Conservation (phyloP, 2,797 vertebrate genomes). For the Trachurus trachurus region DNA sequence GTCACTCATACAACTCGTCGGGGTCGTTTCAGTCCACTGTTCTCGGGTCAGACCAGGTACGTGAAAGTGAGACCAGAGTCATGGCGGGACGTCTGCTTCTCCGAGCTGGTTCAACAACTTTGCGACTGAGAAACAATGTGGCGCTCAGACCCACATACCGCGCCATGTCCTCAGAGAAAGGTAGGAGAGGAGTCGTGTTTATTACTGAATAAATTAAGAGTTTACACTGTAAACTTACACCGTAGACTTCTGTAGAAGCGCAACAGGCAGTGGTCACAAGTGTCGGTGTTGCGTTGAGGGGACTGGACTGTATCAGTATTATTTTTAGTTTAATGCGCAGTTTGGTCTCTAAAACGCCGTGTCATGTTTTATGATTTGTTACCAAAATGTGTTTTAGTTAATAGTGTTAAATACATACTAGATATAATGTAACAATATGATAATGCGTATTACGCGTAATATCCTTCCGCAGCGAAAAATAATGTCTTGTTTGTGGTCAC, state of each 20-base stretch:
- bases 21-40: constrained; percentile 52
- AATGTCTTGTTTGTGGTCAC: neutral
- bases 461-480: neutral
- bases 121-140: constrained; percentile 44
- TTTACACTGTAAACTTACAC: neutral
- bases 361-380: neutral
- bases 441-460: too few species aligned
- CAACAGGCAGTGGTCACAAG: neutral
- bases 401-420: neutral
- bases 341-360: neutral
- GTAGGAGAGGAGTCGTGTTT: constrained; percentile 54
- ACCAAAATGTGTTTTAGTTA: neutral
- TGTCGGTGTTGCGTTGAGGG: too few species aligned
- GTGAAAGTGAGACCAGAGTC: neutral
- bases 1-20: constrained; percentile 53
- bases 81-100: constrained; percentile 83
- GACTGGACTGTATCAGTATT: fast-evolving
- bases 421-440: too few species aligned
- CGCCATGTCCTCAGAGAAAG: constrained; percentile 63
- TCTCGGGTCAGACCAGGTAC: constrained; percentile 22
- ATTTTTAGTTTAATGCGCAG: constrained; percentile 16
- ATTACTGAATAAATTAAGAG: neutral
- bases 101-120: constrained; percentile 49
- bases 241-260: too few species aligned
- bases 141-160: constrained; percentile 45